Evolutionary conservation across 1,140 invertebrate genomes (phyloP).

Genomic region (Leptopilina boulardi): DNA sequence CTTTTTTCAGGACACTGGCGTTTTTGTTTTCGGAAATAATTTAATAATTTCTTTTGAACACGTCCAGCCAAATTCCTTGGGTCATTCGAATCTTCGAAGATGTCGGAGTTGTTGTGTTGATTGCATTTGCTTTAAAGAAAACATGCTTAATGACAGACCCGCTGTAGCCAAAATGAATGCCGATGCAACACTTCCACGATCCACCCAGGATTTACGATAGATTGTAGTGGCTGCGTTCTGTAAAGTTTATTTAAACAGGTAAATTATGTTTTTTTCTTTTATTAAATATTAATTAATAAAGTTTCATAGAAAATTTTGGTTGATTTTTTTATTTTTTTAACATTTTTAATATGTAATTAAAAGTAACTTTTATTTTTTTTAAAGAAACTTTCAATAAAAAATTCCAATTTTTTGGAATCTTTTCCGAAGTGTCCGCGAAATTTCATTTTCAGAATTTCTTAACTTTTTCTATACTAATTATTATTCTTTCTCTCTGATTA

Average conservation of each 20-base stretch:
- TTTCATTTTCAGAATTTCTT: too few species aligned
- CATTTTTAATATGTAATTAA: too few species aligned
- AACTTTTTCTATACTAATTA: too few species aligned
- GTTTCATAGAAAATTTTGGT: too few species aligned
- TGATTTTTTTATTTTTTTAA: too few species aligned
- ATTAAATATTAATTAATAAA: slow-evolving; percentile 34
- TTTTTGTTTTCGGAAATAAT: slow-evolving; percentile 30
- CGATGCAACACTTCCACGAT: slow-evolving; percentile 60
- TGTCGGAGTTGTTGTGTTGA: slow-evolving; percentile 58
- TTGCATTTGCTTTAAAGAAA: slow-evolving; percentile 70
- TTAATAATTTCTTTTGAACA: slow-evolving; percentile 32
- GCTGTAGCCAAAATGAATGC: slow-evolving; percentile 67
- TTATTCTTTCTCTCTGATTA: too few species aligned
- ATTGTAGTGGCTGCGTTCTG: slow-evolving; percentile 52
- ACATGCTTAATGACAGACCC: slow-evolving; percentile 70
- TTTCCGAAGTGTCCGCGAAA: too few species aligned
- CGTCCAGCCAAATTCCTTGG: slow-evolving; percentile 36
- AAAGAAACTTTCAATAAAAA: too few species aligned
- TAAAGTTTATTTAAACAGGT: slow-evolving; percentile 16
- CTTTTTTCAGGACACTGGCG: slow-evolving; percentile 33
- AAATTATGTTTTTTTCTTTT: slow-evolving; percentile 34
- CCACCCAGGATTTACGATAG: slow-evolving; percentile 55
- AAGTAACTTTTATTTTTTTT: too few species aligned
- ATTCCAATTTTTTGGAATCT: too few species aligned
- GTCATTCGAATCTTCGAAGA: slow-evolving; percentile 46